These are phyloP conservation scores for Columba livia DNA, from an alignment of 2,113 vertebrate species.

Conservation along the genomic window DNA sequence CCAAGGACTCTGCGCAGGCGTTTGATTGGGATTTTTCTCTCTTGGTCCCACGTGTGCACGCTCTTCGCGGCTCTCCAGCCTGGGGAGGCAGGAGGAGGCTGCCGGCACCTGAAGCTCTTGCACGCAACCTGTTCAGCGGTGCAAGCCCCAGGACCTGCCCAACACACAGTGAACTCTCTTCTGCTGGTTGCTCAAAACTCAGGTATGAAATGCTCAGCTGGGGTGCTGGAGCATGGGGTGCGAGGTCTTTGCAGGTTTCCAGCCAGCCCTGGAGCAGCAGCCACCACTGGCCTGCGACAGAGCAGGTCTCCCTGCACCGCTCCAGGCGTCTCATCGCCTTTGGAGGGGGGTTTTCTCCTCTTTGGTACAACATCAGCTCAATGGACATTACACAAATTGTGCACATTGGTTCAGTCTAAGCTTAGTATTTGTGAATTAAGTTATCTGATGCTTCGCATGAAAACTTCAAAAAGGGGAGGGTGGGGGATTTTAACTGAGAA, in stretches of 20 bases:
- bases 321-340: slow-evolving; percentile 8
- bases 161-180: neutral
- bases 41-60: fast-evolving
- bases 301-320: slow-evolving; percentile 4
- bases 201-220: slow-evolving; percentile 76
- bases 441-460: slow-evolving; percentile 93
- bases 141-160: neutral
- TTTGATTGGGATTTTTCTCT: neutral
- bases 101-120: neutral
- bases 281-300: neutral
- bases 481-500: slow-evolving; percentile 84
- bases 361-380: slow-evolving; percentile 47
- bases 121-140: neutral
- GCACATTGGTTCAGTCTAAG: slow-evolving; percentile 87
- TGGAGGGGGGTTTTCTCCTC: slow-evolving; percentile 11
- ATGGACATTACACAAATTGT: slow-evolving; percentile 74
- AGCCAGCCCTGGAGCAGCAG: neutral
- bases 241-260: slow-evolving; percentile 41
- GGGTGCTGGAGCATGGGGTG: slow-evolving; percentile 67
- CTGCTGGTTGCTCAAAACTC: slow-evolving; percentile 80
- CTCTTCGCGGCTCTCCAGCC: neutral
- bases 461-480: slow-evolving; percentile 74
- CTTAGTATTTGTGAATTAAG: slow-evolving; percentile 89
- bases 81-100: neutral
- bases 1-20: neutral